These are phyloP conservation scores for Macrotis lagotis DNA, from an alignment of 2,113 vertebrate species.

Conservation along the genomic window DNA sequence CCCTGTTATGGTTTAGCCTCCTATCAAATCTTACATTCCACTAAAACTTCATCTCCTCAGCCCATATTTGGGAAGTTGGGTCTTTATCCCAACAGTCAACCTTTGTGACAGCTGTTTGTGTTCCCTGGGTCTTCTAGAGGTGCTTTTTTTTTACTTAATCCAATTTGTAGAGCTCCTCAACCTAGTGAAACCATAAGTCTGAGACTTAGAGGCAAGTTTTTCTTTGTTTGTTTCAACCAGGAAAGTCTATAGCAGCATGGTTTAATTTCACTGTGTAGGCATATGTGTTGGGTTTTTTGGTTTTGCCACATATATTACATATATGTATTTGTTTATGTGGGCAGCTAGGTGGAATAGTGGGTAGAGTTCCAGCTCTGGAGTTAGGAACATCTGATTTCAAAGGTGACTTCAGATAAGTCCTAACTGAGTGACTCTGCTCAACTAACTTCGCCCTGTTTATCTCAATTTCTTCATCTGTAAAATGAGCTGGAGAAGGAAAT, in stretches of 20 bases:
- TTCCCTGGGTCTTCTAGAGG: background rate
- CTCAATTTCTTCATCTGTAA: too few relatives aligned
- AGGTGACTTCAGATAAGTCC: too few relatives aligned
- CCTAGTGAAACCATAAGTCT: background rate
- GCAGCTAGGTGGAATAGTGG: background rate
- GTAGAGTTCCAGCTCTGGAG: background rate
- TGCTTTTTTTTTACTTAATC: background rate
- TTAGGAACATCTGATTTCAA: too few relatives aligned
- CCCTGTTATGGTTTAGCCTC: background rate
- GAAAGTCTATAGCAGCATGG: background rate
- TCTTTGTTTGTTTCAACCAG: background rate
- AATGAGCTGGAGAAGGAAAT: too few relatives aligned
- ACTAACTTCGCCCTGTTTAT: too few relatives aligned
- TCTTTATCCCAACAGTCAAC: background rate
- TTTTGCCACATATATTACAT: background rate
- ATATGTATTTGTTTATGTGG: background rate
- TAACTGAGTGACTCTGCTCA: too few relatives aligned
- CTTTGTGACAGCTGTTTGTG: background rate
- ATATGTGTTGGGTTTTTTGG: background rate
- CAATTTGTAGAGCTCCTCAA: constrained; percentile 10
- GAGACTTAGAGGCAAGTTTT: background rate
- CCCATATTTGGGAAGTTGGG: background rate
- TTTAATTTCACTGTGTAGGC: background rate
- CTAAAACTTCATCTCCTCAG: background rate
- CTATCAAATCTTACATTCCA: background rate